Base-by-base conservation (phyloP, 2,113 vertebrate genomes). In the Gobio gobio region DNA sequence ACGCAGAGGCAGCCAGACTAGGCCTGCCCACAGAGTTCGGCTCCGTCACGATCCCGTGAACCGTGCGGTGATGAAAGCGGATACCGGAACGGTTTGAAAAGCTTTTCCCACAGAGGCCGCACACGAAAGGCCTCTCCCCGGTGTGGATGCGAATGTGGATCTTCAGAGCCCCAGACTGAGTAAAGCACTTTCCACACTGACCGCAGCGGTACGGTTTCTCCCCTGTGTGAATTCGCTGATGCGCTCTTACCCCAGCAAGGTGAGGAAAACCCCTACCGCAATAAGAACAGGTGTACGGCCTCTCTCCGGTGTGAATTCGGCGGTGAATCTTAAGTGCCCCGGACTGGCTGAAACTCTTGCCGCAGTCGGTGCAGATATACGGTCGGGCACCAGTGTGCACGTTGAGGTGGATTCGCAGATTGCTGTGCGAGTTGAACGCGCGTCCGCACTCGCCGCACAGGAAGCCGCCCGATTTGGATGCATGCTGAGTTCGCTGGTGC, bases 181-280 rank as follows among this genome's bases (percentile, higher is more conserved):
- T 95, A 82, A 96, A 97, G 83, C 94, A 93, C 85, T 97, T 96
- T 24, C 95, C 95, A 26, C 95, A 96, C 76, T 96, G 94, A 3
- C 66, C 89, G 79, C 96, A 97, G 83, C 88, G 90, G 90, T 96
- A 96, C 4, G 96, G 96, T 83, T 94, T 95, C 87, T 95, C 95
- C 2, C 95, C 95, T 0, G 95, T 95, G 91, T 95, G 94, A 13
- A 91, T 95, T 84, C 95, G 91, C 89, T 94, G 94, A 85, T 95
- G 95, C 3, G 94, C 94, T 56, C 94, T 88, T 22, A 95, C 90
- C 10, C 94, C 95, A 0, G 95, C 94, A 75, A 95, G 89, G 84
- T 95, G 94, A 20, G 95, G 95, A 66, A 95, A 95, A 10, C 93
- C 94, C 6, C 94, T 89, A 10, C 88, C 91, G 2, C 94, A 93